Conservation (phyloP, 2,888 invertebrate species). For the Himalopsyche japonica region DNA sequence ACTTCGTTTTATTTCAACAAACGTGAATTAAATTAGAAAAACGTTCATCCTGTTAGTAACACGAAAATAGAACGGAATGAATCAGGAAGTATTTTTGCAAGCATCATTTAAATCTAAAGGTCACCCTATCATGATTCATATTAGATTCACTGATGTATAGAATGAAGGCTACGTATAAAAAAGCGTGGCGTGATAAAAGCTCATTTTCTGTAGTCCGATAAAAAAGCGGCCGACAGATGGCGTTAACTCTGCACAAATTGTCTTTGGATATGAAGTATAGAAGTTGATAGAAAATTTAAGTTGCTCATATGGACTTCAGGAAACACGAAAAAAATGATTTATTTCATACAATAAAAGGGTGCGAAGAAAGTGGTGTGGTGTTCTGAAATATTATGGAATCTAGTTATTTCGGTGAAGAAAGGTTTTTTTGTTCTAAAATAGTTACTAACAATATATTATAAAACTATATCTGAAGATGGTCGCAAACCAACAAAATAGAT, state of each 20-base stretch:
- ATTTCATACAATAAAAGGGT: not conserved
- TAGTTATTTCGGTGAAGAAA: too few species aligned
- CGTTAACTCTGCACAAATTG: not conserved
- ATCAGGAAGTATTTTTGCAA: not conserved
- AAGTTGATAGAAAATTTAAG: not conserved
- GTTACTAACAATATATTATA: too few species aligned
- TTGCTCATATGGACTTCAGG: not conserved
- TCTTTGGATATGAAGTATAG: not conserved
- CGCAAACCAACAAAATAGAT: too few species aligned
- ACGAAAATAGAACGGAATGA: too few species aligned
- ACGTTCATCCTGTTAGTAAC: too few species aligned
- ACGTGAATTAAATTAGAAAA: too few species aligned
- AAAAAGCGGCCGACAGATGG: not conserved
- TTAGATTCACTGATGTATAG: not conserved
- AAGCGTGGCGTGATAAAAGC: not conserved
- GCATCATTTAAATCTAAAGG: not conserved
- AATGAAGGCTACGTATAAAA: not conserved
- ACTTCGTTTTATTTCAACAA: too few species aligned
- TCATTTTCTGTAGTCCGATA: not conserved
- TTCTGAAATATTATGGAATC: too few species aligned
- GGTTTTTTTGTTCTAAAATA: too few species aligned
- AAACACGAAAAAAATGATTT: not conserved
- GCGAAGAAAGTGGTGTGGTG: too few species aligned
- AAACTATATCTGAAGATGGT: too few species aligned
- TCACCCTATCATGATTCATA: not conserved